Base-by-base conservation (phyloP, 2,797 vertebrate genomes). In the Sebastiscus tertius region DNA sequence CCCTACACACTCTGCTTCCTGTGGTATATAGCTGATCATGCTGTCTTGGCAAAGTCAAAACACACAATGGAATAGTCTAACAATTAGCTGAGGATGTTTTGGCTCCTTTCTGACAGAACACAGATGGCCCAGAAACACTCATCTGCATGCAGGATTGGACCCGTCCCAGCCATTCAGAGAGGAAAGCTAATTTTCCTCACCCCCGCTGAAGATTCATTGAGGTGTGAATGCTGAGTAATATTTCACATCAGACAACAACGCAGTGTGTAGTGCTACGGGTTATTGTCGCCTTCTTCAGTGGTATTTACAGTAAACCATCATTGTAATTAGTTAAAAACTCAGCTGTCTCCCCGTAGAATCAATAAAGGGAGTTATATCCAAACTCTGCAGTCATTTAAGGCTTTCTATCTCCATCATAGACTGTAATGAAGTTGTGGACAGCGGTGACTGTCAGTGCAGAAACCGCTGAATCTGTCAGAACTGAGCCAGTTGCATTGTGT, bases 71-170 rank as follows among this genome's bases (percentile, higher is more conserved):
- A 64, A n/a, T 11, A 56, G 26, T 33, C 4, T 5, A 26, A 79
- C 74, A 82, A 75, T 77, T 73, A 81, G 42, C 72, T 27, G 59
- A 42, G 62, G 54, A 82, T 63, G 66, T 72, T 74, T 65, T 75
- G 72, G 59, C 77, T 69, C 16, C 16, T 73, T 22, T 60, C 59
- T 77, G 52, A 73, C 79, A 70, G 56, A 71, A 46, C 68, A 62
- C 82, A 87, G 85, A 79, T 75, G 81, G 69, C 72, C 61, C 34
- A 83, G 64, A 72, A 54, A 70, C 71, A 34, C 75, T 86, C 80
- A 79, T 86, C 72, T 80, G 81, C 72, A 79, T 77, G 80, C 81
- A 61, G 81, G 62, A 55, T 63, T 76, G 69, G 79, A 84, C 24
- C 33, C 60, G 49, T 16, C 56, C 70, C 81, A 84, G 61, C 9